A percentile compares a stretch with the other conserved stretches of the same genome.
phyloP scores from a whole-genome alignment of 2,888 invertebrate species.

The Pyrrhosoma nymphula region DNA sequence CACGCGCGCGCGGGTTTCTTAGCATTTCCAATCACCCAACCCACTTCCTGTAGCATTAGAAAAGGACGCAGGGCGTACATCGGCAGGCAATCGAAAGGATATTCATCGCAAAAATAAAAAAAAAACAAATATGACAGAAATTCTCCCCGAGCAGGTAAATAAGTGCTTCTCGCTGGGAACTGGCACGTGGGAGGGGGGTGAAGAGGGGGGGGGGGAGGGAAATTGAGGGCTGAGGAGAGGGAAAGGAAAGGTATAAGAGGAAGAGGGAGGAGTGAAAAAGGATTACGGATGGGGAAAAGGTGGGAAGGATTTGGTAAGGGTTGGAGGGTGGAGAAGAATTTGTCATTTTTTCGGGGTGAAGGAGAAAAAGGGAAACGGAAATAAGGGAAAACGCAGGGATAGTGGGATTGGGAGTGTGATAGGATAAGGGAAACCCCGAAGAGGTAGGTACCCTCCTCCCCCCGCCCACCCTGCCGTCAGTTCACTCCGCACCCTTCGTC shows the following conservation, averaged over 20 bases:
- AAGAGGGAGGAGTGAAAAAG: too few species aligned
- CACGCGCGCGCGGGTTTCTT: background rate
- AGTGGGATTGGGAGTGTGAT: conserved; percentile 1
- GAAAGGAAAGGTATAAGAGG: too few species aligned
- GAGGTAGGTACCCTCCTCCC: background rate
- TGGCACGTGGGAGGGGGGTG: background rate
- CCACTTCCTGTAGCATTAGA: background rate
- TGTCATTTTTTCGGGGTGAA: background rate
- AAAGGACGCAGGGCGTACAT: background rate
- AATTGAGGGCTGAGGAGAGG: too few species aligned
- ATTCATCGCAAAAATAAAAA: background rate
- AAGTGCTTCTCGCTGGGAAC: background rate
- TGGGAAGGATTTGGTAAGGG: background rate
- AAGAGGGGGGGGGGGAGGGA: background rate
- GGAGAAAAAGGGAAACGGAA: background rate
- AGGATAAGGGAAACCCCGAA: conserved; percentile 7
- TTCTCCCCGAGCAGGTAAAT: background rate
- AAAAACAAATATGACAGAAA: background rate
- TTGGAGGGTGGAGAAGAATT: background rate
- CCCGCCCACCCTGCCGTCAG: background rate
- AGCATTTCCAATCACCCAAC: background rate
- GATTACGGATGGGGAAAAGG: background rate
- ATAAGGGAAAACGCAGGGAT: background rate
- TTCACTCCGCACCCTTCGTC: background rate
- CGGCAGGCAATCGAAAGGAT: background rate